A percentile compares a stretch with the other conserved stretches of the same genome.
These are phyloP conservation scores for Drosophila kanapiae DNA, from an alignment of 1,140 invertebrate species.

Conservation along the genomic window DNA sequence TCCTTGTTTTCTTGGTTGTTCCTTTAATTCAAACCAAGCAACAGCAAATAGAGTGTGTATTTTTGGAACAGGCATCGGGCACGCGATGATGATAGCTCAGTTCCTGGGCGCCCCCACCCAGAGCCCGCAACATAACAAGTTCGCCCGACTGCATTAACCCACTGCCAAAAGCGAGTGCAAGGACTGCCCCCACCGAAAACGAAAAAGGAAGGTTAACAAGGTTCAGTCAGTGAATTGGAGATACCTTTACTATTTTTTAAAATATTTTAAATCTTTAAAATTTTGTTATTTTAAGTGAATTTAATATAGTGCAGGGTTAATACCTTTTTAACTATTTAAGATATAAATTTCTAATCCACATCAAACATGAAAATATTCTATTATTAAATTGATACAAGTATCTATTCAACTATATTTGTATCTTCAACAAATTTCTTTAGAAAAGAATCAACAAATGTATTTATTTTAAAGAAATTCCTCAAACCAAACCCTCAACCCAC, in stretches of 20 bases:
- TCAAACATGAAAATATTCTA: not conserved
- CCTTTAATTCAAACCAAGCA: conserved; percentile 38
- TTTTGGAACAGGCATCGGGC: conserved; percentile 51
- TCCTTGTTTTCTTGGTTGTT: conserved; percentile 42
- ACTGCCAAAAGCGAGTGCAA: conserved; percentile 73
- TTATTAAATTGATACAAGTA: not conserved
- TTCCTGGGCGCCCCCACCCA: conserved; percentile 10
- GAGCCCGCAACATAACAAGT: conserved; percentile 27
- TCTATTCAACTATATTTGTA: not conserved
- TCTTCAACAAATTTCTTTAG: not conserved
- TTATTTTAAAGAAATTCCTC: not conserved
- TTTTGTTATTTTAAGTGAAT: too few relatives aligned
- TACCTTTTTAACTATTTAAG: not conserved
- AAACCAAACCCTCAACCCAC: not conserved
- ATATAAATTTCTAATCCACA: not conserved
- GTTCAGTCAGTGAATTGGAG: not conserved
- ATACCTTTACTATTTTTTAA: not conserved
- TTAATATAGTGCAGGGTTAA: not conserved
- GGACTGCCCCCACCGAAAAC: conserved; percentile 55
- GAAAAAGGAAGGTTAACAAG: conserved; percentile 35
- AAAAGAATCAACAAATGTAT: not conserved
- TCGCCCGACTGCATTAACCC: conserved; percentile 68
- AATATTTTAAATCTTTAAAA: not conserved
- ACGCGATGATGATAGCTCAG: conserved; percentile 40
- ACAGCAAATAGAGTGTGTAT: conserved; percentile 35